Percentiles rank a stretch among this genome's conserved stretches.
phyloP scores from a whole-genome alignment of 2,888 invertebrate genomes.

The Drosophila paramelanica region DNA sequence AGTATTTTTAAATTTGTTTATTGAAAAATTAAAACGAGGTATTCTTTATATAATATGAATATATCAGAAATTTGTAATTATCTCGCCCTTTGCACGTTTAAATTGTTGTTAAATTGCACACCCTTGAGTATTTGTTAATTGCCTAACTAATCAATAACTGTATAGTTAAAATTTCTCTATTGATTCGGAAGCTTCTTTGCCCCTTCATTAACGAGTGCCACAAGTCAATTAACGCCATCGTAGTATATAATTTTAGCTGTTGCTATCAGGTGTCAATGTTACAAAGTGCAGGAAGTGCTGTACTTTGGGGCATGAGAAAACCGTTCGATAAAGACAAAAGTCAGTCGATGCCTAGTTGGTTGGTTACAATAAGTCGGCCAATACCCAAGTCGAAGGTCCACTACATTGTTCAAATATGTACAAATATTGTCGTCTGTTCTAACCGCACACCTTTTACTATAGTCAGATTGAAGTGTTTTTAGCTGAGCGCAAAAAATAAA shows the following conservation, averaged over 20 bases:
- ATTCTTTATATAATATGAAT: background rate
- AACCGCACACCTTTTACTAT: slow-evolving; percentile 18
- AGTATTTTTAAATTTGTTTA: slow-evolving; percentile 16
- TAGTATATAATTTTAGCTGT: background rate
- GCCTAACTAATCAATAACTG: slow-evolving; percentile 23
- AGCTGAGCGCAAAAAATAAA: slow-evolving; percentile 9
- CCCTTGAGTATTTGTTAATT: slow-evolving; percentile 15
- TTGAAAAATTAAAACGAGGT: slow-evolving; percentile 5
- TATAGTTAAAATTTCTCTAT: slow-evolving; percentile 4
- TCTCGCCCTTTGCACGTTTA: background rate
- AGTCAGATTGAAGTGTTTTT: slow-evolving; percentile 46
- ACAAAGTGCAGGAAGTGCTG: slow-evolving; percentile 27
- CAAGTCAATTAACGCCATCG: slow-evolving; percentile 9
- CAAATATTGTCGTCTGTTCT: slow-evolving; percentile 34
- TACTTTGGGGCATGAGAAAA: slow-evolving; percentile 12
- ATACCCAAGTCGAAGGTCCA: slow-evolving; percentile 50
- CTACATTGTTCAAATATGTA: slow-evolving; percentile 44
- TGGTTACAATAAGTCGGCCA: slow-evolving; percentile 34
- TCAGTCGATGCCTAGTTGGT: slow-evolving; percentile 4
- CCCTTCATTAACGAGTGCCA: slow-evolving; percentile 3
- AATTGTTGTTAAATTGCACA: slow-evolving; percentile 3
- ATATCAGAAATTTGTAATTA: slow-evolving; percentile 20
- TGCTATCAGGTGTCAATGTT: slow-evolving; percentile 9
- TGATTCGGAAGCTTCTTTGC: background rate
- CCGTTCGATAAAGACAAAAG: slow-evolving; percentile 1